Base-by-base conservation (phyloP, 2,797 vertebrate species). In the Echiichthys vipera region DNA sequence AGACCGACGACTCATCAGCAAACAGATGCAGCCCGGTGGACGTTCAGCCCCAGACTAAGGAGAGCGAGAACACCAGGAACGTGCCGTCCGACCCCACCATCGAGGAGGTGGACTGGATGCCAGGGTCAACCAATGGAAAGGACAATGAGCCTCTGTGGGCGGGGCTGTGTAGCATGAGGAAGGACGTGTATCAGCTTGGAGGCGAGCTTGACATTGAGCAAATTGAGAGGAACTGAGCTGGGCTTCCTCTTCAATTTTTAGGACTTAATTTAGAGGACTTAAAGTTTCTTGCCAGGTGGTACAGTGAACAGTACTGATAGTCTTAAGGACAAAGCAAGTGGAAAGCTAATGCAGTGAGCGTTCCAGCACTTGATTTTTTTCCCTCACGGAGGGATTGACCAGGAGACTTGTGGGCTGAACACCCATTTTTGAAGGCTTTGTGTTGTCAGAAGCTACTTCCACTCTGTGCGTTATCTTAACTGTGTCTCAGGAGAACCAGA, bases 191-290 rank as follows among this genome's bases (percentile, higher is more conserved):
- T 89, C 96, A 95, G 88, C 94, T 98, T 55, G 97, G 96, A 0
- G 97, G 96, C 3, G 97, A 98, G 88, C 78, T 99, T 18, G 97
- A 99, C 87, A 98, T 99, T 3, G 97, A 98, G 78, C 97, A 99
- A 84, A 98, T 98, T 5, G 97, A 98, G 71, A 97, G 96, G 84
- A 98, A 98, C 94, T 99, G 94, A 97, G 86, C 68, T 24, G 29
- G 62, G 51, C 71, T 70, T 77, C 71, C 74, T 78, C 72, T 49
- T 18, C 5, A 43, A n/a, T n/a, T n/a, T n/a, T n/a, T n/a, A 22
- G 71, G 66, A 65, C 71, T 39, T 65, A 24, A 76, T 59, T 74
- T 69, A 67, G 29, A 11, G 66, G 83, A 81, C 64, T 89, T 53
- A 72, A 74, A 37, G 77, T 76, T 83, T 45, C 81, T 88, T 80